phyloP scores from a whole-genome alignment of 2,888 invertebrate species.

The Acanthoscelides obtectus region DNA sequence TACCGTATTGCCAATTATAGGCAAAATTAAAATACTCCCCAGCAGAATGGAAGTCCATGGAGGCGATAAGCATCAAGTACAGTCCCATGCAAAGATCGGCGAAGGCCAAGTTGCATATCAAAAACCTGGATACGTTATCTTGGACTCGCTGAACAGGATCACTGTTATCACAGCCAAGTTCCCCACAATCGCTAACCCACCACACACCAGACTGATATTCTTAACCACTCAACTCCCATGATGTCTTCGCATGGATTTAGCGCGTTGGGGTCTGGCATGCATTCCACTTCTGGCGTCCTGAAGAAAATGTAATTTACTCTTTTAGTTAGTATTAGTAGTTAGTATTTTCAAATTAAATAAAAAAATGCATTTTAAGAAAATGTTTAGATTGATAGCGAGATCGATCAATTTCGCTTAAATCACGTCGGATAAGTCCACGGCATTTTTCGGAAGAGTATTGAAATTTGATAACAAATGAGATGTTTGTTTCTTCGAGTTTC shows the following conservation, averaged over 20 bases:
- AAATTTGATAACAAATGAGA: no score
- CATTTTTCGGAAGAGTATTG: no score
- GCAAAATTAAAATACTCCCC: slow-evolving; percentile 88
- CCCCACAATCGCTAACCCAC: slow-evolving; percentile 74
- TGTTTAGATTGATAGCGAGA: no score
- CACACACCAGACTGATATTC: slow-evolving; percentile 83
- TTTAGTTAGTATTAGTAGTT: no score
- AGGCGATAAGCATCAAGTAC: slow-evolving; percentile 77
- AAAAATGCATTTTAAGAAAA: no score
- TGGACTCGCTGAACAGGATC: slow-evolving; percentile 55
- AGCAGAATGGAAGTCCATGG: slow-evolving; percentile 77
- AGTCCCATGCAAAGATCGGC: slow-evolving; percentile 86
- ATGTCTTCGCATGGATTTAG: slow-evolving; percentile 88
- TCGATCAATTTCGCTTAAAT: no score
- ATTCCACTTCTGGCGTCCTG: slow-evolving; percentile 54
- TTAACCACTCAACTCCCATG: slow-evolving; percentile 75
- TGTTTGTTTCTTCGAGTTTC: no score
- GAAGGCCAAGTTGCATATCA: slow-evolving; percentile 79
- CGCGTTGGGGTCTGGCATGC: slow-evolving; percentile 72
- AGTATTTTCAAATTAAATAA: no score
- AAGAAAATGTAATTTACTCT: slow-evolving; percentile 9
- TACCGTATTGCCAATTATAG: slow-evolving; percentile 82
- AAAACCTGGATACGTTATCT: slow-evolving; percentile 60
- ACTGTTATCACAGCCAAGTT: slow-evolving; percentile 79
- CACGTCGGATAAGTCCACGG: no score